Percentiles rank a stretch among this genome's conserved stretches.
These are phyloP conservation scores for Trichomycterus rosablanca DNA, from an alignment of 2,113 vertebrate species.

Conservation along the genomic window DNA sequence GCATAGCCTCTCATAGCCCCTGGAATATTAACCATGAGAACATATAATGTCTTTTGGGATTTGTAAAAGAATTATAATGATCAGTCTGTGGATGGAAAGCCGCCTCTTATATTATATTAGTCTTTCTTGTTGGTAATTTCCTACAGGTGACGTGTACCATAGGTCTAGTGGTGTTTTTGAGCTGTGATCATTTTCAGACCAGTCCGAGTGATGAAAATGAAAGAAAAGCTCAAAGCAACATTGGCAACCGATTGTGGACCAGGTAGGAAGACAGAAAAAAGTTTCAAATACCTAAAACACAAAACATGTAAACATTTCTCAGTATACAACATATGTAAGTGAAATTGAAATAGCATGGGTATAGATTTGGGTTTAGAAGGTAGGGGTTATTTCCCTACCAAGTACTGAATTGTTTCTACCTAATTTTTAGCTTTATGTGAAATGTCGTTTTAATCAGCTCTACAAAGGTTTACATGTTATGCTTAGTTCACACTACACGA, in stretches of 20 bases:
- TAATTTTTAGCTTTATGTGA: too few species aligned
- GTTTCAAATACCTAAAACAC: background rate
- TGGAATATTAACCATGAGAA: slow-evolving; percentile 28
- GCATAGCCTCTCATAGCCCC: slow-evolving; percentile 12
- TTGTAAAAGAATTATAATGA: slow-evolving; percentile 30
- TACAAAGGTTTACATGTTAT: too few species aligned
- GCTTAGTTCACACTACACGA: too few species aligned
- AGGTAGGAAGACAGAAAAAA: slow-evolving; percentile 2
- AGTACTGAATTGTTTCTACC: too few species aligned
- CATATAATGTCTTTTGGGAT: slow-evolving; percentile 20
- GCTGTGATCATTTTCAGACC: slow-evolving; percentile 1
- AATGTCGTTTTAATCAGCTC: too few species aligned
- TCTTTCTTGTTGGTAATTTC: slow-evolving; percentile 22
- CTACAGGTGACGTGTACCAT: slow-evolving; percentile 6
- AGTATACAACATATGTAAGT: background rate
- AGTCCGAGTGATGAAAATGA: background rate
- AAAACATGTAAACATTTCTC: background rate
- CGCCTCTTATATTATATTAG: slow-evolving; percentile 25
- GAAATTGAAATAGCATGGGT: too few species aligned
- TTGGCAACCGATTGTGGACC: background rate
- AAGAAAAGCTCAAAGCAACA: background rate
- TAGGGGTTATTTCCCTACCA: too few species aligned
- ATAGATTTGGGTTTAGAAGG: too few species aligned
- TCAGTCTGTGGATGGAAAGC: slow-evolving; percentile 16
- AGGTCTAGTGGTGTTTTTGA: background rate